Evolutionary conservation across 2,113 vertebrate genomes (phyloP).

Genomic region (Pelobates fuscus): DNA sequence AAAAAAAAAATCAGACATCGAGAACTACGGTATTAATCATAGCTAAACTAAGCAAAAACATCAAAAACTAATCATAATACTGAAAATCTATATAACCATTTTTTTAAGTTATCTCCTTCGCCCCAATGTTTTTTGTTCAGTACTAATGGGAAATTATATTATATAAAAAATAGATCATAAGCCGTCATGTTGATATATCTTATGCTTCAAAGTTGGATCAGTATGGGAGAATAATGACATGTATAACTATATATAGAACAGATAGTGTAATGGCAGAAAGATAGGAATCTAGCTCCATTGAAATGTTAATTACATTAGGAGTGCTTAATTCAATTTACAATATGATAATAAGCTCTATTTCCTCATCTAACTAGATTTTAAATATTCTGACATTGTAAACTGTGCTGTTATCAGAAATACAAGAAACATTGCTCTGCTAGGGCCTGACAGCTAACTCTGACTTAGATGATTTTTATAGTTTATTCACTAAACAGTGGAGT

Average conservation of each 20-base stretch:
- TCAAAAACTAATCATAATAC: no score
- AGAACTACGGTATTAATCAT: no score
- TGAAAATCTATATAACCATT: no score
- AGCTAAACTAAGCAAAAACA: no score
- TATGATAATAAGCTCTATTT: neutral
- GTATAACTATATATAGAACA: neutral
- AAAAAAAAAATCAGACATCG: no score
- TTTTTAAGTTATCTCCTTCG: no score
- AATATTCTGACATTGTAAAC: neutral
- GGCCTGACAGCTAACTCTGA: neutral
- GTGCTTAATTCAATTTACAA: neutral
- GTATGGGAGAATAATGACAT: neutral
- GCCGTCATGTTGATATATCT: no score
- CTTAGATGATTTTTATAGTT: neutral
- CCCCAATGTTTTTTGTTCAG: no score
- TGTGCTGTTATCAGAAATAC: neutral
- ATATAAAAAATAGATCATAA: no score
- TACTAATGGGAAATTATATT: no score
- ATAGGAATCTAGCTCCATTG: neutral
- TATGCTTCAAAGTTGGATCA: neutral
- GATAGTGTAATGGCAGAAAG: neutral
- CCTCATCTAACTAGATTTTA: neutral
- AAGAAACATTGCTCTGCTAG: neutral
- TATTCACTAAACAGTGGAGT: neutral
- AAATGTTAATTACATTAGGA: slow-evolving; percentile 5